Evolutionary conservation across 2,113 vertebrate genomes (phyloP), one percentile per base, ranked within the genome.

Genomic region (Cyanoderma ruficeps): DNA sequence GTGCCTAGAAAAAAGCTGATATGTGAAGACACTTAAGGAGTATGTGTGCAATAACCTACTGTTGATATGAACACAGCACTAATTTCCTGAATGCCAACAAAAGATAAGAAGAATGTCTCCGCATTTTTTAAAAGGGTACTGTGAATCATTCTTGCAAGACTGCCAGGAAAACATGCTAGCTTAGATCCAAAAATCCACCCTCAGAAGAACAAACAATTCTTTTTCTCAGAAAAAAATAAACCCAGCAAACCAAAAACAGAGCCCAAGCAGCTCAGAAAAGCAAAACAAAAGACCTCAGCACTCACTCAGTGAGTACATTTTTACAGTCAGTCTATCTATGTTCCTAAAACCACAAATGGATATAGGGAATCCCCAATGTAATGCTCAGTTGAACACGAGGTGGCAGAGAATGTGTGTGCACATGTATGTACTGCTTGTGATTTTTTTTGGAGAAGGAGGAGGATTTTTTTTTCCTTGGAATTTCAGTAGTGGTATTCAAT

Each of bases 161-260:
- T 94, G 78, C 87, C 93, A 91, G 85, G 85, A 96, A 96, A 90
- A 77, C 82, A 50, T 35, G 25, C 61, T 75, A 77, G 63, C 61
- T 93, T 30, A 8, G 39, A 92, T 91, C 82, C 92, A 94, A 88
- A 95, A 96, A 80, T 83, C 82, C 92, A 95, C 71, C 68, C 79
- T 93, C 60, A 24, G 4, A 11, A 90, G 84, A 95, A 74, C 89
- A 96, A 90, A 88, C 67, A 93, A 91, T 88, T 91, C 67, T 41
- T 89, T 83, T 81, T n/a, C 31, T 67, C n/a, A 37, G 23, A 47
- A 82, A 89, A 70, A 59, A 49, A 24, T n/a, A 71, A 92, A 42
- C 8, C 22, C 1, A 10, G 11, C n/a, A 53, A 53, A 72, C 39
- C 42, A 67, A 72, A 88, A 19, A 0, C 46, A 42, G 67, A 74